Conservation (phyloP, 2,113 vertebrate species). For the Tyto alba region DNA sequence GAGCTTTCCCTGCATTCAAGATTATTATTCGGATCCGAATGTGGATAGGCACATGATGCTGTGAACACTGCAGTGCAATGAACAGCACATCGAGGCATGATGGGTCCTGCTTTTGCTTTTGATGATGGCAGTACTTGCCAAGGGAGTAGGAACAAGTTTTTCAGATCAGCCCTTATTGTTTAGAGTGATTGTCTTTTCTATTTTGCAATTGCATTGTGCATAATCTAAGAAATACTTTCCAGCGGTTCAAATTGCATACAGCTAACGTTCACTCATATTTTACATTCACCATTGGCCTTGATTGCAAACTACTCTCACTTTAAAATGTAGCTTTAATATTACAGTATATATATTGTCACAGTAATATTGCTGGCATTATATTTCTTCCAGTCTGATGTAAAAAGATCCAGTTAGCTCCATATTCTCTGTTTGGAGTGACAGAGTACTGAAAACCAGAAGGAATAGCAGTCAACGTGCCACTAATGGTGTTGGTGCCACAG, state of each 20-base stretch:
- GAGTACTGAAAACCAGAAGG: background rate
- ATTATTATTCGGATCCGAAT: background rate
- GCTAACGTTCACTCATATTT: background rate
- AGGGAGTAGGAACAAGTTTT: background rate
- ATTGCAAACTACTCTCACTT: background rate
- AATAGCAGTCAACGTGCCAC: background rate
- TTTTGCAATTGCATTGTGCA: background rate
- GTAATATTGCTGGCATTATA: background rate
- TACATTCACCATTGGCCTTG: background rate
- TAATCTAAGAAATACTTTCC: background rate
- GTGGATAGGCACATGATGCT: accelerated
- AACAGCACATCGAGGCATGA: background rate
- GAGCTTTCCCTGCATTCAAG: background rate
- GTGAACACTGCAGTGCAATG: background rate
- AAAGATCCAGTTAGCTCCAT: background rate
- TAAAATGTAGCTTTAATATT: background rate
- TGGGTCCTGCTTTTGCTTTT: background rate
- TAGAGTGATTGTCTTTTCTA: background rate
- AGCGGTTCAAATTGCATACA: background rate
- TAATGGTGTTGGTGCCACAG: background rate
- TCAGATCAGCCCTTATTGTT: background rate
- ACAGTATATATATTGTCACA: background rate
- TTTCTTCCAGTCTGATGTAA: background rate
- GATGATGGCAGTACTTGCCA: background rate
- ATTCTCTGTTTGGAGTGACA: background rate